A percentile compares a stretch with the other conserved stretches of the same genome.
These are phyloP conservation scores for Sarcophaga rosellei DNA, from an alignment of 2,888 invertebrate genomes.

Conservation along the genomic window DNA sequence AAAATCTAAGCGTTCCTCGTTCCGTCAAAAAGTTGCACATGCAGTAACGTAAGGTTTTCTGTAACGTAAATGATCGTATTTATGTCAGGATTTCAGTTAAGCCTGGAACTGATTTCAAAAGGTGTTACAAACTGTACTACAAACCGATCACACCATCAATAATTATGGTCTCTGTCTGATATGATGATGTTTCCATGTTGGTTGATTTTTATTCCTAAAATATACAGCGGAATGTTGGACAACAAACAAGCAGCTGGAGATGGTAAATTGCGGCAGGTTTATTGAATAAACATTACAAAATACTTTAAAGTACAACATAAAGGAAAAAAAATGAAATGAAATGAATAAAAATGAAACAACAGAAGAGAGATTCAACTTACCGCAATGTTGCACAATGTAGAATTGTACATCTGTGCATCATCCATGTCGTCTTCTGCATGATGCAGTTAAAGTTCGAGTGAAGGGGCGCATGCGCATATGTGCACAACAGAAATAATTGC, in stretches of 20 bases:
- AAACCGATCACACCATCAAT: no score
- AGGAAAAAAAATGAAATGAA: not conserved
- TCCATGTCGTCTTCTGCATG: not conserved
- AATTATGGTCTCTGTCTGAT: no score
- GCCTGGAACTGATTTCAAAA: no score
- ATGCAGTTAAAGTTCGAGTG: slow-evolving; percentile 48
- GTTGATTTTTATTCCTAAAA: no score
- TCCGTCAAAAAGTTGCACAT: no score
- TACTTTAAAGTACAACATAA: slow-evolving; percentile 52
- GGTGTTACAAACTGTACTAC: no score
- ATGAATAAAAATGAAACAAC: not conserved
- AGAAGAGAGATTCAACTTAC: slow-evolving; percentile 10
- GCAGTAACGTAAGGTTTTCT: no score
- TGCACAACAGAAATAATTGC: slow-evolving; percentile 49
- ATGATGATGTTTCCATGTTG: no score
- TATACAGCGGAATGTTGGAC: slow-evolving; percentile 15
- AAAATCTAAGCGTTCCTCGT: no score
- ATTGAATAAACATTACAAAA: slow-evolving; percentile 79
- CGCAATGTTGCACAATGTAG: slow-evolving; percentile 37
- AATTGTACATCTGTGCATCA: slow-evolving; percentile 60
- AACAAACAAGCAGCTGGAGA: slow-evolving; percentile 58
- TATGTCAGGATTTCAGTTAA: no score
- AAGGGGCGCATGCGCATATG: slow-evolving; percentile 66
- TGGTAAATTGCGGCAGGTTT: slow-evolving; percentile 73
- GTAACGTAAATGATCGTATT: no score